Evolutionary conservation across 2,888 invertebrate genomes (phyloP).

Genomic region (Eupithecia pulchellata): DNA sequence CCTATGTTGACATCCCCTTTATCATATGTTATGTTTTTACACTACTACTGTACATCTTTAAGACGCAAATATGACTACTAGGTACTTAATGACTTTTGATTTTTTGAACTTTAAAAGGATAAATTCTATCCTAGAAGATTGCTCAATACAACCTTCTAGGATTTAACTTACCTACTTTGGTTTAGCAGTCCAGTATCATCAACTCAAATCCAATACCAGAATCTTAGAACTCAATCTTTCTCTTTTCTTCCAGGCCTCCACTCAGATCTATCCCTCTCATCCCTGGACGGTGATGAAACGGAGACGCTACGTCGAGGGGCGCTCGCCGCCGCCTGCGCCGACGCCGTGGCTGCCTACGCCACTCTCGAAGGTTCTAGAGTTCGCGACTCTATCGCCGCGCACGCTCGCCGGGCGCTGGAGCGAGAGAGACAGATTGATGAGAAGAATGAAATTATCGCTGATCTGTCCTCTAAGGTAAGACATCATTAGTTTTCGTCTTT

Average conservation of each 20-base stretch:
- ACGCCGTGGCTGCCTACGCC: constrained; percentile 89
- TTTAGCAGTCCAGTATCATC: background rate
- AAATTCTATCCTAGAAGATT: too few species aligned
- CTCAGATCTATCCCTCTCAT: constrained; percentile 88
- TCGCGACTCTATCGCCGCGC: constrained; percentile 91
- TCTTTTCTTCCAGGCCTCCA: constrained; percentile 83
- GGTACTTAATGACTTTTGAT: too few species aligned
- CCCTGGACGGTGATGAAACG: constrained; percentile 84
- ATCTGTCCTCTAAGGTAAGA: constrained; percentile 91
- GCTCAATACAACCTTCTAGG: too few species aligned
- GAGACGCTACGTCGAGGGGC: constrained; percentile 86
- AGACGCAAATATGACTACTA: too few species aligned
- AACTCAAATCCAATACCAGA: background rate
- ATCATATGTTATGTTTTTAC: too few species aligned
- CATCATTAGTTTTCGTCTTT: background rate
- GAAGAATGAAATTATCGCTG: constrained; percentile 91
- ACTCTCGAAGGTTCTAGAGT: constrained; percentile 91
- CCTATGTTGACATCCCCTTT: too few species aligned
- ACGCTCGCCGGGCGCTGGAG: constrained; percentile 90
- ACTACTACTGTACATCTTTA: too few species aligned
- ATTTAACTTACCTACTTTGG: background rate
- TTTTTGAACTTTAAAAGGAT: too few species aligned
- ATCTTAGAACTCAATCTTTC: background rate
- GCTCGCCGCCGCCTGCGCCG: constrained; percentile 89
- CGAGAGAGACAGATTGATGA: constrained; percentile 92